These are phyloP conservation scores for Pegoplata infirma DNA, from an alignment of 2,888 invertebrate species.

Conservation along the genomic window DNA sequence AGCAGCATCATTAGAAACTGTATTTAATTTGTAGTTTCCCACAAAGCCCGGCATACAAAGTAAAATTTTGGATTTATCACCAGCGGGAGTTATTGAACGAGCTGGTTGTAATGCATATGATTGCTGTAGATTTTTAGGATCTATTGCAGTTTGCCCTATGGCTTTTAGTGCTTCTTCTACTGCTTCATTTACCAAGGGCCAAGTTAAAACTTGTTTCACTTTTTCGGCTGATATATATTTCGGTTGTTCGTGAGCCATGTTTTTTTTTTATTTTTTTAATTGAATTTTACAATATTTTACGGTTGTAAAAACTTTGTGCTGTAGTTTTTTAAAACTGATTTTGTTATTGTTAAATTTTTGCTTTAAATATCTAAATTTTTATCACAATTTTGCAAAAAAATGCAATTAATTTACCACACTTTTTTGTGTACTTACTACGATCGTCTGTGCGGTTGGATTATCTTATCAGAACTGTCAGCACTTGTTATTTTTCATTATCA, in stretches of 20 bases:
- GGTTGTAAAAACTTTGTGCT: neutral
- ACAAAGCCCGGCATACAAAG: conserved; percentile 79
- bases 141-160: conserved; percentile 64
- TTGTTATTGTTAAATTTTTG: neutral
- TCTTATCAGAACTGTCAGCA: conserved; percentile 38
- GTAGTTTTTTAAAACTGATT: conserved; percentile 4
- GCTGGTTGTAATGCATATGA: conserved; percentile 73
- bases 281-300: neutral
- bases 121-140: conserved; percentile 27
- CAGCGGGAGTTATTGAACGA: conserved; percentile 71
- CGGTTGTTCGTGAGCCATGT: conserved; percentile 11
- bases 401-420: neutral
- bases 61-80: conserved; percentile 70
- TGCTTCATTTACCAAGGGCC: conserved; percentile 76
- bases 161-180: conserved; percentile 77
- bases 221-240: conserved; percentile 70
- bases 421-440: conserved; percentile 9
- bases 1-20: neutral
- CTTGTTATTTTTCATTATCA: neutral
- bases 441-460: neutral
- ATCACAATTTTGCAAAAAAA: neutral
- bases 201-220: conserved; percentile 75
- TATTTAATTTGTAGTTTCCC: conserved; percentile 72
- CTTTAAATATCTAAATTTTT: conserved; percentile 19
- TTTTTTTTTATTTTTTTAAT: neutral